Conservation (phyloP, 2,888 invertebrate genomes). For the Epinotia ramella region DNA sequence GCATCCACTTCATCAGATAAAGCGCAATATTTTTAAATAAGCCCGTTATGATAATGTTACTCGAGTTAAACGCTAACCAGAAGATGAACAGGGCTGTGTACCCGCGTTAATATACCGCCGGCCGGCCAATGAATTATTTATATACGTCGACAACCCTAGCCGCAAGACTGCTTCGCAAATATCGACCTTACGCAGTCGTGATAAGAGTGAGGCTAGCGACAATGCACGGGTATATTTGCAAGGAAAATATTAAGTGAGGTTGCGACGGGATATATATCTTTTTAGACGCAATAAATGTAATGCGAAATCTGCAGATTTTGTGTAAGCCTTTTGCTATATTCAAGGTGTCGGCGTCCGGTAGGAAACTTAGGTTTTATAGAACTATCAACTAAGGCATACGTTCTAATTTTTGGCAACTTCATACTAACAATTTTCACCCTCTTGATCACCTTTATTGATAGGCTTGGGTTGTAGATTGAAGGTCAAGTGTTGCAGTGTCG, state of each 20-base stretch:
- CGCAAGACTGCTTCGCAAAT: neutral
- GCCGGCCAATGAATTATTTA: slow-evolving; percentile 46
- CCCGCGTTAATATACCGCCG: slow-evolving; percentile 54
- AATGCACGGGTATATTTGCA: slow-evolving; percentile 35
- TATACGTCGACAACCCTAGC: slow-evolving; percentile 35
- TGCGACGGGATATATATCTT: slow-evolving; percentile 36
- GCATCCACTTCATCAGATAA: slow-evolving; percentile 20
- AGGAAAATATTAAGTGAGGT: slow-evolving; percentile 43
- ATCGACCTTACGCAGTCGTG: neutral
- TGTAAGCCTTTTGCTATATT: slow-evolving; percentile 37
- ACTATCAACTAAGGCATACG: too few species aligned
- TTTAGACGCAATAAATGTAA: slow-evolving; percentile 44
- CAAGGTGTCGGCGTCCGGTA: slow-evolving; percentile 8
- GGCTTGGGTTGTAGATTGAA: too few species aligned
- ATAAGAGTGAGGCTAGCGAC: slow-evolving; percentile 1
- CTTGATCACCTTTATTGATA: too few species aligned
- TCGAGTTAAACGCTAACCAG: slow-evolving; percentile 55
- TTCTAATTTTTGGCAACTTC: too few species aligned
- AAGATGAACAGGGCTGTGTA: slow-evolving; percentile 55
- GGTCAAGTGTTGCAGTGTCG: too few species aligned
- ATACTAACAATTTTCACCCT: too few species aligned
- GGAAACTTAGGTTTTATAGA: too few species aligned
- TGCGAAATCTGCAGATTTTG: slow-evolving; percentile 43
- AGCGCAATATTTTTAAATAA: slow-evolving; percentile 50
- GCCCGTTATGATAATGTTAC: slow-evolving; percentile 55